Evolutionary conservation across 2,113 vertebrate species (phyloP).

Genomic region (Isichthys henryi): DNA sequence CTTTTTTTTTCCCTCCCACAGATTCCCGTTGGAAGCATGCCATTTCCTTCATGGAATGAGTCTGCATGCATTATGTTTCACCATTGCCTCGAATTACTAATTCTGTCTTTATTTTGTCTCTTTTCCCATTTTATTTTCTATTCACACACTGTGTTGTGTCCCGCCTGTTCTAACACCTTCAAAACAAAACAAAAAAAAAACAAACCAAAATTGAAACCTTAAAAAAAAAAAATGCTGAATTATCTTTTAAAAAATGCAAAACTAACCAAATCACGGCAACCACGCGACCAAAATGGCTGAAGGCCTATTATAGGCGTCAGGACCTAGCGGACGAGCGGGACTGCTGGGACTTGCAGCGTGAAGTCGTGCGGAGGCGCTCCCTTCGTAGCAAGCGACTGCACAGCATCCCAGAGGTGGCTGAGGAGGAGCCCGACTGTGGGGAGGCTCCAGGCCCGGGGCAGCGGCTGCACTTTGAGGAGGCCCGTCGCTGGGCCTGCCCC

Average conservation of each 20-base stretch:
- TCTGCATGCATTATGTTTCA: conserved; percentile 73
- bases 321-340: conserved; percentile 62
- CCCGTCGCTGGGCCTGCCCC: conserved; percentile 43
- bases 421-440: conserved; percentile 71
- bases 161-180: conserved; percentile 66
- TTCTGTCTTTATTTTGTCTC: conserved; percentile 94
- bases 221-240: conserved; percentile 18
- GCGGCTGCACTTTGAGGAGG: conserved; percentile 51
- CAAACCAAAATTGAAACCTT: conserved; percentile 47
- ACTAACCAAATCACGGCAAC: conserved; percentile 12
- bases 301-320: conserved; percentile 74
- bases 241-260: background rate
- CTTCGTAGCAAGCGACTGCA: conserved; percentile 81
- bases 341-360: conserved; percentile 74
- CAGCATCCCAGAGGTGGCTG: conserved; percentile 94
- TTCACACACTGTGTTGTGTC: conserved; percentile 69
- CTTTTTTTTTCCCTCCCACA: conserved; percentile 47
- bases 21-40: conserved; percentile 78
- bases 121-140: conserved; percentile 71
- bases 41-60: conserved; percentile 68
- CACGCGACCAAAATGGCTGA: conserved; percentile 22
- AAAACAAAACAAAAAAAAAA: conserved; percentile 50
- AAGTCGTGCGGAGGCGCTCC: conserved; percentile 71
- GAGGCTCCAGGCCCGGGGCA: conserved; percentile 56
- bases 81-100: conserved; percentile 85